These are phyloP conservation scores for Napeogenes sylphis DNA, from an alignment of 2,888 invertebrate genomes.

Conservation along the genomic window DNA sequence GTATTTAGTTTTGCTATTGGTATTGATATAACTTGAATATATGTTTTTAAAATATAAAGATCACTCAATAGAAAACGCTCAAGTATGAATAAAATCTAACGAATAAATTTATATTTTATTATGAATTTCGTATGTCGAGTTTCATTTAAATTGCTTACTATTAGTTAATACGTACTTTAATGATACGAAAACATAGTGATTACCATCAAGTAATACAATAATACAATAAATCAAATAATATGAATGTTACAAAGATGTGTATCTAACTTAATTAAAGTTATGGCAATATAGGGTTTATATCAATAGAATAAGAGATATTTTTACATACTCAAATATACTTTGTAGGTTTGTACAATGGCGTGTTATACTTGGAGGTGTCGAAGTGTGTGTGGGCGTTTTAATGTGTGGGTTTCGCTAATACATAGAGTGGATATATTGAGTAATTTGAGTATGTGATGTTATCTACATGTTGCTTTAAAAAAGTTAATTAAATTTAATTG, in stretches of 20 bases:
- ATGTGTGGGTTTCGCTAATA: constrained; percentile 34
- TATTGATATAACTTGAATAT: too few species aligned
- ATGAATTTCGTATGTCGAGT: too few species aligned
- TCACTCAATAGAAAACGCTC: too few species aligned
- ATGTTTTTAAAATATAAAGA: too few species aligned
- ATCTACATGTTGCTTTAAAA: neutral
- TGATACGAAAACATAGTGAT: constrained; percentile 16
- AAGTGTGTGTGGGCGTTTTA: constrained; percentile 34
- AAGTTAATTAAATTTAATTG: neutral
- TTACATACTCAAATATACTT: constrained; percentile 7
- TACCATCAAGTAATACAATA: constrained; percentile 21
- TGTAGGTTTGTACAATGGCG: constrained; percentile 7
- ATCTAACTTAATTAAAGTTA: neutral
- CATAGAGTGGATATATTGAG: constrained; percentile 31
- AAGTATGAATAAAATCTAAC: too few species aligned
- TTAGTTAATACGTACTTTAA: neutral
- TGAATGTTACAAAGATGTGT: neutral
- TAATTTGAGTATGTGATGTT: constrained; percentile 27
- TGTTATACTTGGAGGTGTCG: constrained; percentile 28
- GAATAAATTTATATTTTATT: too few species aligned
- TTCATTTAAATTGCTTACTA: neutral
- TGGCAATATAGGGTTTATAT: neutral
- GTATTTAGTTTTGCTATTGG: too few species aligned
- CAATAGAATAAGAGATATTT: neutral
- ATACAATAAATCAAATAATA: constrained; percentile 20